phyloP scores from a whole-genome alignment of 2,888 invertebrate genomes.

The Halictus quadricinctus region DNA sequence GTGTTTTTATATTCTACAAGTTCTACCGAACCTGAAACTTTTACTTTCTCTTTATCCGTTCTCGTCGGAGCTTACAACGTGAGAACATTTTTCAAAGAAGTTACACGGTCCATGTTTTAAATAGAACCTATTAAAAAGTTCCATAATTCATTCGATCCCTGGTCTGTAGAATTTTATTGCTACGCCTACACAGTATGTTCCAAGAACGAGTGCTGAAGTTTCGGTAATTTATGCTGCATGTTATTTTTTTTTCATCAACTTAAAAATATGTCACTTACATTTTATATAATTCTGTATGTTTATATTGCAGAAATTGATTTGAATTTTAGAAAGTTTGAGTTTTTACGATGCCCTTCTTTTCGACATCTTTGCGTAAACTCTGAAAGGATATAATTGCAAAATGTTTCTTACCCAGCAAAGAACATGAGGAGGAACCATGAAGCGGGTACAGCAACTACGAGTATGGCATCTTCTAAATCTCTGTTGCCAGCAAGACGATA shows the following conservation, averaged over 20 bases:
- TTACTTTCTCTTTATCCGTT: not conserved
- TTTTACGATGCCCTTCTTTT: not conserved
- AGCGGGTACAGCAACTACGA: slow-evolving; percentile 96
- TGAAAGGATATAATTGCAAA: not conserved
- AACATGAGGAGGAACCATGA: slow-evolving; percentile 99
- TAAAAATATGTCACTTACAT: not conserved
- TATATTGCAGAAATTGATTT: too few species aligned
- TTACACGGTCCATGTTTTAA: not conserved
- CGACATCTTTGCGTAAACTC: not conserved
- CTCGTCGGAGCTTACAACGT: not conserved
- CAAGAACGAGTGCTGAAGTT: not conserved
- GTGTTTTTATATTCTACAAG: not conserved
- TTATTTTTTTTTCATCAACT: not conserved
- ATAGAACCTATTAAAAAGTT: not conserved
- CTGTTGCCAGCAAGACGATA: slow-evolving; percentile 90
- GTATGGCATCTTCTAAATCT: slow-evolving; percentile 94
- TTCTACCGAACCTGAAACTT: not conserved
- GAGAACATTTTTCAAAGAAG: not conserved
- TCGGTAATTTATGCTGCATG: not conserved
- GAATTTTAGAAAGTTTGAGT: too few species aligned
- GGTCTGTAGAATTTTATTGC: not conserved
- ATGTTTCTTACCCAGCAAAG: slow-evolving; percentile 93
- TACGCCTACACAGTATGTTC: not conserved
- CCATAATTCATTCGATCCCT: not conserved
- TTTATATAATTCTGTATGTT: too few species aligned